A percentile compares a stretch with the other conserved stretches of the same genome.
These are phyloP conservation scores for Eulemur coronatus DNA, from an alignment of 2,797 vertebrate species.

Conservation along the genomic window DNA sequence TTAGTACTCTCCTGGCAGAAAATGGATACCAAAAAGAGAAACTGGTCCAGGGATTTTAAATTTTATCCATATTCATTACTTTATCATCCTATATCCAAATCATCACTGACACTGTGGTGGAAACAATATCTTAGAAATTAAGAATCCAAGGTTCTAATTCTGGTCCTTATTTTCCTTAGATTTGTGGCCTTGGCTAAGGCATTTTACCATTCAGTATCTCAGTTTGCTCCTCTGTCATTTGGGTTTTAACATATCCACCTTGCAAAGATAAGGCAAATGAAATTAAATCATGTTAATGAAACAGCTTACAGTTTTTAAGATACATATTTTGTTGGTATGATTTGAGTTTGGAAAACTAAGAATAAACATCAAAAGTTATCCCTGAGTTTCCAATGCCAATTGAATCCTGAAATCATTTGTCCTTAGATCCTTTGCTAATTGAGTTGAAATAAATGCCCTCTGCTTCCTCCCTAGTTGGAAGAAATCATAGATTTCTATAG, in stretches of 20 bases:
- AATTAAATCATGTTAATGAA: background rate
- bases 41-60: background rate
- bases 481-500: background rate
- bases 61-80: slow-evolving; percentile 49
- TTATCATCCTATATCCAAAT: slow-evolving; percentile 45
- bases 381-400: background rate
- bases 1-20: slow-evolving; percentile 33
- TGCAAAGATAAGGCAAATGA: slow-evolving; percentile 15
- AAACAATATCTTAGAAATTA: slow-evolving; percentile 43
- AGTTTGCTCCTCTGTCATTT: background rate
- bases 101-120: slow-evolving; percentile 11
- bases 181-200: background rate
- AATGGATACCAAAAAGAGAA: slow-evolving; percentile 37
- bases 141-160: background rate
- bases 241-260: background rate
- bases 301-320: background rate
- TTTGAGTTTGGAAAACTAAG: background rate
- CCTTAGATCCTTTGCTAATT: background rate
- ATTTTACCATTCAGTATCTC: background rate
- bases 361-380: background rate
- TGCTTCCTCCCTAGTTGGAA: background rate
- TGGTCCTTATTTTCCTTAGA: background rate
- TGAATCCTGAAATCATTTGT: background rate
- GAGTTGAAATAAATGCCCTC: background rate
- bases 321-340: background rate